Percentiles rank a stretch among this genome's conserved stretches.
Evolutionary conservation across 2,888 invertebrate genomes (phyloP).

Genomic region (Teinopalpus imperialis): DNA sequence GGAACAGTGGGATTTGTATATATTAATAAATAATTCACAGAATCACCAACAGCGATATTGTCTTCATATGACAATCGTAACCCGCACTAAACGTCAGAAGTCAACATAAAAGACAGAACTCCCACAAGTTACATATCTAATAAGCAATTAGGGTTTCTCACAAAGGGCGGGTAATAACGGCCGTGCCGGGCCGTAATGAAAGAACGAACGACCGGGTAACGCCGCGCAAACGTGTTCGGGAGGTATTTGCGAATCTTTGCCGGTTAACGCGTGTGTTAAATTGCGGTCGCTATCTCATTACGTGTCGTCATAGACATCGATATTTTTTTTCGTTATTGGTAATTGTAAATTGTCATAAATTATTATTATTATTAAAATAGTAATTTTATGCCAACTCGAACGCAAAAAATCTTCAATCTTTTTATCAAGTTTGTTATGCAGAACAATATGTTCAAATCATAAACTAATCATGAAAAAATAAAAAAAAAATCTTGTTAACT

Average conservation of each 20-base stretch:
- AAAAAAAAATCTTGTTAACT: too few species aligned
- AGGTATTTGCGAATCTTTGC: conserved; percentile 49
- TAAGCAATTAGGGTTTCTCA: conserved; percentile 54
- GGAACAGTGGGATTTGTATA: too few species aligned
- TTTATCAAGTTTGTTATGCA: too few species aligned
- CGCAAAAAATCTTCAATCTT: too few species aligned
- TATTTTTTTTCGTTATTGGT: too few species aligned
- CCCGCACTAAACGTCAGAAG: conserved; percentile 19
- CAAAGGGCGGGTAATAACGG: conserved; percentile 41
- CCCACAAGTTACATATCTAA: conserved; percentile 39
- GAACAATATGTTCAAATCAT: too few species aligned
- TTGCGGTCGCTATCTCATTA: conserved; percentile 41
- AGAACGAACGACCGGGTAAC: conserved; percentile 40
- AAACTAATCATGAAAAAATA: too few species aligned
- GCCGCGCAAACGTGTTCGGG: conserved; percentile 33
- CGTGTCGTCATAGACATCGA: conserved; percentile 31
- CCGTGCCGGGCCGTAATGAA: conserved; percentile 49
- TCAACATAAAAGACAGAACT: conserved; percentile 13
- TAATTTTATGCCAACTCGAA: too few species aligned
- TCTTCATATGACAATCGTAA: not conserved
- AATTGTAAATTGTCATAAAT: too few species aligned
- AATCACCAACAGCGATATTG: not conserved
- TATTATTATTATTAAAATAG: too few species aligned
- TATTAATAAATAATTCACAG: not conserved
- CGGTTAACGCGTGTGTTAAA: conserved; percentile 52